These are phyloP conservation scores for Oligia fasciuncula DNA, from an alignment of 2,888 invertebrate species.

Conservation along the genomic window DNA sequence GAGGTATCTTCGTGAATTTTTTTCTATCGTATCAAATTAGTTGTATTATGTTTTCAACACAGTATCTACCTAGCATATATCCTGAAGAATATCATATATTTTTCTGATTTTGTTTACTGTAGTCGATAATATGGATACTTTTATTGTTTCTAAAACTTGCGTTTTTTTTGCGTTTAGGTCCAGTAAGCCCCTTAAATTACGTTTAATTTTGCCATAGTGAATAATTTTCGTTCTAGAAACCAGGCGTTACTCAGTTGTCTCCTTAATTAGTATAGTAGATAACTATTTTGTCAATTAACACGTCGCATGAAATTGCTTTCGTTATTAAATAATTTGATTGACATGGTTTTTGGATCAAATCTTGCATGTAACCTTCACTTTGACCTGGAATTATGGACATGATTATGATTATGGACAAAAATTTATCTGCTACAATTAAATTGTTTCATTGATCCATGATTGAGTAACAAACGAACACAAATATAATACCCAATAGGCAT, in stretches of 20 bases:
- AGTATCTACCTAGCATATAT: no score
- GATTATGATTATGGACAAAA: background rate
- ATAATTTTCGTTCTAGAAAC: background rate
- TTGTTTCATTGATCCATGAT: slow-evolving; percentile 20
- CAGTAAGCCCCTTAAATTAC: background rate
- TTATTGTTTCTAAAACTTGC: no score
- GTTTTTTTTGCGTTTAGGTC: no score
- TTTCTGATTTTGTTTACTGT: no score
- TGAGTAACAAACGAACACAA: slow-evolving; percentile 29
- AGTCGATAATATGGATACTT: no score
- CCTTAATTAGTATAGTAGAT: background rate
- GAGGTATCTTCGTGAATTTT: no score
- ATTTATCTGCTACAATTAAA: slow-evolving; percentile 17
- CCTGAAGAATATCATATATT: no score
- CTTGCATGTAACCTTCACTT: slow-evolving; percentile 44
- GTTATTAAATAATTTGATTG: slow-evolving; percentile 23
- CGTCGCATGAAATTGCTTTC: background rate
- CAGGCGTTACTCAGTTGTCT: background rate
- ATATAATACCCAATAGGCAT: slow-evolving; percentile 19
- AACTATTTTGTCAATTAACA: background rate
- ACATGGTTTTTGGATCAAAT: slow-evolving; percentile 32
- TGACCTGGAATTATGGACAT: slow-evolving; percentile 15
- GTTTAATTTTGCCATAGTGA: background rate
- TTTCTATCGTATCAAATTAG: no score
- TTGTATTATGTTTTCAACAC: no score